A percentile compares a stretch with the other conserved stretches of the same genome.
Evolutionary conservation across 2,113 vertebrate genomes (phyloP).

Genomic region (Gymnocephalus cernua): DNA sequence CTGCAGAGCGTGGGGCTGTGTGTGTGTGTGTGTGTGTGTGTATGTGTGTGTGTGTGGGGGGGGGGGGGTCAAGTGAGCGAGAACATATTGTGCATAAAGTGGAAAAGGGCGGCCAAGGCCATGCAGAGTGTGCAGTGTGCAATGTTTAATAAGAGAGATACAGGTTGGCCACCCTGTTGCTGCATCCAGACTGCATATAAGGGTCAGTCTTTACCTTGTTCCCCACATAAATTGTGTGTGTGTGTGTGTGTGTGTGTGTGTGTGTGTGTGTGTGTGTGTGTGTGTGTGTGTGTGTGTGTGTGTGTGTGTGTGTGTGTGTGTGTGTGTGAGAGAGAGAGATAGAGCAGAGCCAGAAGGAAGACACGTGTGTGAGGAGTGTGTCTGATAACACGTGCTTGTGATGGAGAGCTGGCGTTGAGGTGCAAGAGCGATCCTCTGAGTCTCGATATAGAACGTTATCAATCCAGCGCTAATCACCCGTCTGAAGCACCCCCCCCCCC

Average conservation of each 20-base stretch:
- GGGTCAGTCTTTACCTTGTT: slow-evolving; percentile 41
- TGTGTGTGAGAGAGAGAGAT: not conserved
- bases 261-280: not conserved
- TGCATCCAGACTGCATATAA: slow-evolving; percentile 44
- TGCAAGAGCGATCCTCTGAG: slow-evolving; percentile 60
- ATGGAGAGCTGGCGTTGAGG: slow-evolving; percentile 54
- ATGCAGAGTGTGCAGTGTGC: slow-evolving; percentile 16
- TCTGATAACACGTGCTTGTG: slow-evolving; percentile 49
- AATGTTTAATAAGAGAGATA: slow-evolving; percentile 42
- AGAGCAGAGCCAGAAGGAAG: not conserved
- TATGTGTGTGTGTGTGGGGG: not conserved
- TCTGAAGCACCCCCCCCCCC: slow-evolving; percentile 26
- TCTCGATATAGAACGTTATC: slow-evolving; percentile 79
- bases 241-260: slow-evolving; percentile 4
- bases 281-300: not conserved
- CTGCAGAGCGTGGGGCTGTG: slow-evolving; percentile 47
- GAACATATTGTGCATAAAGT: slow-evolving; percentile 67
- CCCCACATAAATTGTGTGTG: slow-evolving; percentile 15
- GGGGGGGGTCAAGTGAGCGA: slow-evolving; percentile 50
- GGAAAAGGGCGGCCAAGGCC: slow-evolving; percentile 37
- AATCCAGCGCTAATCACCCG: slow-evolving; percentile 77
- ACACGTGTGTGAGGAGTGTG: slow-evolving; percentile 47
- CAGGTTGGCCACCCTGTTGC: slow-evolving; percentile 74
- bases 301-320: not conserved
- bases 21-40: slow-evolving; percentile 4